A percentile compares a stretch with the other conserved stretches of the same genome.
phyloP scores from a whole-genome alignment of 2,888 invertebrate species.

The Amiota communis region DNA sequence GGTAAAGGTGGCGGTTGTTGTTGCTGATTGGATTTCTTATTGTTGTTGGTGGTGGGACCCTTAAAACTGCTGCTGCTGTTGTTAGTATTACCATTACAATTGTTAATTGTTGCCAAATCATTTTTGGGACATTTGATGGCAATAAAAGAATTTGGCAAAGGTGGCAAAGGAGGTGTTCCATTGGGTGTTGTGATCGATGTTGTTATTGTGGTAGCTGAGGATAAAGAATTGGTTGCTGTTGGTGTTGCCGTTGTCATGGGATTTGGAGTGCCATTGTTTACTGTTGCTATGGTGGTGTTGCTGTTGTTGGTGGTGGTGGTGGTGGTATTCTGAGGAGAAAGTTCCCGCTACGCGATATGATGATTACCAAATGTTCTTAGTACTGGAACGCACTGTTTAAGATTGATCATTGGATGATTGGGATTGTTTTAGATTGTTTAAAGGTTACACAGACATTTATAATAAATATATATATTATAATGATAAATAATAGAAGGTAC shows the following conservation, averaged over 20 bases:
- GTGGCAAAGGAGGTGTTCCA: slow-evolving; percentile 67
- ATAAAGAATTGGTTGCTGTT: slow-evolving; percentile 49
- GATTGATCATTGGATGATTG: neutral
- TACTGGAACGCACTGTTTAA: slow-evolving; percentile 72
- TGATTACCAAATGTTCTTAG: slow-evolving; percentile 74
- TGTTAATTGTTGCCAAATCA: slow-evolving; percentile 42
- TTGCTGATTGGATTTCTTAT: slow-evolving; percentile 40
- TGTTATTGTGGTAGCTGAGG: slow-evolving; percentile 55
- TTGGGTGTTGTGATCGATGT: slow-evolving; percentile 56
- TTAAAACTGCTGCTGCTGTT: slow-evolving; percentile 49
- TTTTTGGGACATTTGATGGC: slow-evolving; percentile 60
- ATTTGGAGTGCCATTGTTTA: slow-evolving; percentile 46
- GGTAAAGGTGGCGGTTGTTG: slow-evolving; percentile 61
- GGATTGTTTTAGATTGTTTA: too few relatives aligned
- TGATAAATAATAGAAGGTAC: neutral
- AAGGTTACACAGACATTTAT: neutral
- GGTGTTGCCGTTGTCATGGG: slow-evolving; percentile 38
- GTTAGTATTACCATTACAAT: slow-evolving; percentile 47
- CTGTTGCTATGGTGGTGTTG: slow-evolving; percentile 56
- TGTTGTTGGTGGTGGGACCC: slow-evolving; percentile 45
- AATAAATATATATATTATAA: slow-evolving; percentile 3
- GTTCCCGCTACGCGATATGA: slow-evolving; percentile 74
- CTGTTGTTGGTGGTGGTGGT: slow-evolving; percentile 47
- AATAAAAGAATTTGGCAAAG: slow-evolving; percentile 66
- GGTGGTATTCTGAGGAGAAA: slow-evolving; percentile 55